Percentiles rank a stretch among this genome's conserved stretches.
Evolutionary conservation across 2,888 invertebrate genomes (phyloP).

Genomic region (Lepas anatifera): DNA sequence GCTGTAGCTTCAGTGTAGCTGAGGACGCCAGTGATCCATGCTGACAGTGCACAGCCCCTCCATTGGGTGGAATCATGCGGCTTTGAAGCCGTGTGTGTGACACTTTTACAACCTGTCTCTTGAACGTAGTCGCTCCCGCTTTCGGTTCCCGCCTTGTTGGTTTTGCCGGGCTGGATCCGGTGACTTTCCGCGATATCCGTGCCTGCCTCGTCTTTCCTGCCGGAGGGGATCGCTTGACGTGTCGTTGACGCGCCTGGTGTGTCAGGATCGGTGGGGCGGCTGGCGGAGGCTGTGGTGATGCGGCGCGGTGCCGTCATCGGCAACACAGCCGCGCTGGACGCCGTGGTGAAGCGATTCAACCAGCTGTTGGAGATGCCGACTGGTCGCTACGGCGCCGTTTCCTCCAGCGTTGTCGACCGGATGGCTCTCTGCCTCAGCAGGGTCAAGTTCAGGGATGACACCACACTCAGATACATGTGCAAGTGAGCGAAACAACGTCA

Average conservation of each 20-base stretch:
- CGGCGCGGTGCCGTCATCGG: background rate
- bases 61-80: too few species aligned
- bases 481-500: background rate
- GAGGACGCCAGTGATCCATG: too few species aligned
- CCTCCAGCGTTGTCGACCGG: background rate
- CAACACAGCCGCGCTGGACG: background rate
- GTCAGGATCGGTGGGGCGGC: background rate
- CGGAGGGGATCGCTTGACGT: too few species aligned
- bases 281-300: background rate
- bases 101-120: too few species aligned
- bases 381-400: background rate
- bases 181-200: too few species aligned
- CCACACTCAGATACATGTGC: background rate
- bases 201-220: too few species aligned
- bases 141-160: too few species aligned
- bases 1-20: too few species aligned
- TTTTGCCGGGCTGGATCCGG: too few species aligned
- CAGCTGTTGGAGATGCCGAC: background rate
- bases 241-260: background rate
- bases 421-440: background rate
- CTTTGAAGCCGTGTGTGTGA: too few species aligned
- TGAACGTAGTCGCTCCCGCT: too few species aligned
- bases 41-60: too few species aligned
- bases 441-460: background rate
- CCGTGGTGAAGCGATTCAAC: background rate